Conservation (phyloP, 2,888 invertebrate species). For the Taphrorychus bicolor region DNA sequence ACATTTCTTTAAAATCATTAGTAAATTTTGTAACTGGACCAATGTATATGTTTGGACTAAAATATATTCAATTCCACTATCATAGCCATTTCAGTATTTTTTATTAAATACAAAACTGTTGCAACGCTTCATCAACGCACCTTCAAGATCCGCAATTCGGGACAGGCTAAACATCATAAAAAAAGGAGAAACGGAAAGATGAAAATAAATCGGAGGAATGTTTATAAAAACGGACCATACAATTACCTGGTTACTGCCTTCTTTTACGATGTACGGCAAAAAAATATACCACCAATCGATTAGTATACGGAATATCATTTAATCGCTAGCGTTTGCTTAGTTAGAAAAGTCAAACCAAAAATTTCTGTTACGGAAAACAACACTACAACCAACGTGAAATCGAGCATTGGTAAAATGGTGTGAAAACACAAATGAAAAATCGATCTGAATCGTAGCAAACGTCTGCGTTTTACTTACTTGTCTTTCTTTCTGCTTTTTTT, state of each 20-base stretch:
- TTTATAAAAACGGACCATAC: conserved; percentile 48
- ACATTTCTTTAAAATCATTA: too few species aligned
- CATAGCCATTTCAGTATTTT: conserved; percentile 3
- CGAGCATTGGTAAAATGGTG: conserved; percentile 7
- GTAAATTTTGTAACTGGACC: too few species aligned
- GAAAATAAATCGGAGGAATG: conserved; percentile 40
- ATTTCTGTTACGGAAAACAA: background rate
- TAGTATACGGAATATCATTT: conserved; percentile 49
- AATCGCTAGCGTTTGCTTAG: conserved; percentile 1
- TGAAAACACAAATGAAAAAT: conserved; percentile 28
- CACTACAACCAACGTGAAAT: conserved; percentile 51
- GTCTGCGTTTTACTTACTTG: conserved; percentile 65
- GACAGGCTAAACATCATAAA: conserved; percentile 57
- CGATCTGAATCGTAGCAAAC: conserved; percentile 21
- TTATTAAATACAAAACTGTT: conserved; percentile 15
- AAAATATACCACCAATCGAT: conserved; percentile 59
- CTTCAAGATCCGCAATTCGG: conserved; percentile 55
- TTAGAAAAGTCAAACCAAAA: background rate
- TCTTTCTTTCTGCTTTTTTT: conserved; percentile 80
- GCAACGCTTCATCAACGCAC: conserved; percentile 54
- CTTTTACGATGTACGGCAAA: conserved; percentile 57
- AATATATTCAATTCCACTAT: background rate
- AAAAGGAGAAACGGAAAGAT: conserved; percentile 50
- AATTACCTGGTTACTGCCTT: conserved; percentile 58
- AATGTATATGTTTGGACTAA: conserved; percentile 25